Evolutionary conservation across 2,113 vertebrate species (phyloP).

Genomic region (Rhinolophus sinicus): DNA sequence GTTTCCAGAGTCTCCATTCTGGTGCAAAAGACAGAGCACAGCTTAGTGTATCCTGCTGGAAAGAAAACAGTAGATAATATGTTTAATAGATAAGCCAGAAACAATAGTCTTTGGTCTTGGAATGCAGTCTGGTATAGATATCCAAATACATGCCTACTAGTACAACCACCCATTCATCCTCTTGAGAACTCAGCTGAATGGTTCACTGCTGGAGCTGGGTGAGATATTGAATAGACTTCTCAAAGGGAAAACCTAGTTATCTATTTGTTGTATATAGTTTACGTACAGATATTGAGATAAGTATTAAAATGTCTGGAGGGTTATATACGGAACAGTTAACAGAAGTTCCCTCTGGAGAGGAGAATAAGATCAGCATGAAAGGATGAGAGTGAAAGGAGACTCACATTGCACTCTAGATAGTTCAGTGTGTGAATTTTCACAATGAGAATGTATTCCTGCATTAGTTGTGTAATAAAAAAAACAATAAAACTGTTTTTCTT

Average conservation of each 20-base stretch:
- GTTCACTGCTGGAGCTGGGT: background rate
- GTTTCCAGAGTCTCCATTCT: constrained; percentile 16
- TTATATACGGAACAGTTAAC: background rate
- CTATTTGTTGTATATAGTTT: background rate
- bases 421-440: background rate
- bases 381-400: background rate
- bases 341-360: background rate
- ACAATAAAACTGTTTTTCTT: background rate
- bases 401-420: background rate
- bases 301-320: background rate
- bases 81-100: constrained; percentile 16
- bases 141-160: background rate
- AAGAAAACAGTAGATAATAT: background rate
- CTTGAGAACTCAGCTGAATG: background rate
- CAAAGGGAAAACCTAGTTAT: background rate
- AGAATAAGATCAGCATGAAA: background rate
- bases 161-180: background rate
- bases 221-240: background rate
- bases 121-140: background rate
- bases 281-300: background rate
- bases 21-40: background rate
- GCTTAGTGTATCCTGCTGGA: background rate
- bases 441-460: background rate
- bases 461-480: background rate
- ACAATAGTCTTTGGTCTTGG: constrained; percentile 19